These are phyloP conservation scores for Eleginops maclovinus DNA, from an alignment of 2,113 vertebrate genomes.

Conservation along the genomic window DNA sequence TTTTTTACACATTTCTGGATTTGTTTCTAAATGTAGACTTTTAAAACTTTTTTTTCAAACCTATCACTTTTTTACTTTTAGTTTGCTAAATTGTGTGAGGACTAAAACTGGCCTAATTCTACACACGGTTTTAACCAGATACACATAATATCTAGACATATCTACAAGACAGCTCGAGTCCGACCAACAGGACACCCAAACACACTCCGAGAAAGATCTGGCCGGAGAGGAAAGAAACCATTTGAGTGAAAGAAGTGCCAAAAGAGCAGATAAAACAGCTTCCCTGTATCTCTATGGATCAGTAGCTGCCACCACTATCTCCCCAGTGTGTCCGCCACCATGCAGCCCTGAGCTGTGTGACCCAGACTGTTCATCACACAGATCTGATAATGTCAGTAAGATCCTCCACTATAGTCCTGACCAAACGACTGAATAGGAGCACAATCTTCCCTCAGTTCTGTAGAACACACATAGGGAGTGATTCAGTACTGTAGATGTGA, in stretches of 20 bases:
- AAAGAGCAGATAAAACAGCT: conserved; percentile 23
- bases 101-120: not conserved
- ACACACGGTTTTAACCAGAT: not conserved
- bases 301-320: conserved; percentile 50
- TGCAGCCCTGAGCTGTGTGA: conserved; percentile 37
- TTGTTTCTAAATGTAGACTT: too few relatives aligned
- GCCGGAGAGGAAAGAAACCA: not conserved
- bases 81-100: too few relatives aligned
- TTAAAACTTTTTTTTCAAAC: too few relatives aligned
- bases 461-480: not conserved
- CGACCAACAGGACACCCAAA: conserved; percentile 1
- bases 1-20: too few relatives aligned
- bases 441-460: not conserved
- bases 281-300: conserved; percentile 39
- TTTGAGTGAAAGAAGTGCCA: conserved; percentile 22
- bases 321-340: conserved; percentile 13
- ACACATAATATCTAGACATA: too few relatives aligned
- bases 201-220: not conserved
- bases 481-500: not conserved
- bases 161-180: not conserved
- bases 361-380: conserved; percentile 33
- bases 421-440: conserved; percentile 25
- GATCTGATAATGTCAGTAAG: conserved; percentile 47
- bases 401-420: conserved; percentile 30
- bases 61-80: not conserved